A percentile compares a stretch with the other conserved stretches of the same genome.
Evolutionary conservation across 2,888 invertebrate species (phyloP).

Genomic region (Eucera pruinosa): DNA sequence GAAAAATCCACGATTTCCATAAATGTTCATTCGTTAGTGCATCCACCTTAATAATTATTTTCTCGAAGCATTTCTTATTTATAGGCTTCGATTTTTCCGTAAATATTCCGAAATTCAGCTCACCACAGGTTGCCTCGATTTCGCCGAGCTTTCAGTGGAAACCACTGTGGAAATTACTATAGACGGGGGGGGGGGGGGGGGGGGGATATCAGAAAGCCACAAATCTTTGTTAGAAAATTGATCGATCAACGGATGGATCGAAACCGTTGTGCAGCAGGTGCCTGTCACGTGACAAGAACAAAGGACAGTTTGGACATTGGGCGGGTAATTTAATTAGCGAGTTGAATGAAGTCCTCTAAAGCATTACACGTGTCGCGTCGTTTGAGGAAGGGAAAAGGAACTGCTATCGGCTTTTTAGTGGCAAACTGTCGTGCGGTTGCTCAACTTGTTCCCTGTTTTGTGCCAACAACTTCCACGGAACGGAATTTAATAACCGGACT

Average conservation of each 20-base stretch:
- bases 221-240: neutral
- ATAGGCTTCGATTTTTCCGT: too few species aligned
- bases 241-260: neutral
- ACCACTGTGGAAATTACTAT: neutral
- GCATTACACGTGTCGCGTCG: conserved; percentile 19
- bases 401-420: conserved; percentile 12
- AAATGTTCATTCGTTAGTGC: too few species aligned
- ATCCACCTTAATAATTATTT: too few species aligned
- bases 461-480: neutral
- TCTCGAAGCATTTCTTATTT: too few species aligned
- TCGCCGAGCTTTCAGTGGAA: neutral
- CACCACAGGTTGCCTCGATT: neutral
- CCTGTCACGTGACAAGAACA: neutral
- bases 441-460: neutral
- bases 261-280: neutral
- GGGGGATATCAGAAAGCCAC: neutral
- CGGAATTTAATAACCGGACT: conserved; percentile 10
- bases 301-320: neutral
- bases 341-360: conserved; percentile 3
- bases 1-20: too few species aligned
- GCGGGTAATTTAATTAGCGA: conserved; percentile 21
- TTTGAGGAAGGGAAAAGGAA: neutral
- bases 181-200: too few species aligned
- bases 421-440: neutral
- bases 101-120: neutral